Evolutionary conservation across 2,797 vertebrate species (phyloP).

Genomic region (Euthynnus affinis): DNA sequence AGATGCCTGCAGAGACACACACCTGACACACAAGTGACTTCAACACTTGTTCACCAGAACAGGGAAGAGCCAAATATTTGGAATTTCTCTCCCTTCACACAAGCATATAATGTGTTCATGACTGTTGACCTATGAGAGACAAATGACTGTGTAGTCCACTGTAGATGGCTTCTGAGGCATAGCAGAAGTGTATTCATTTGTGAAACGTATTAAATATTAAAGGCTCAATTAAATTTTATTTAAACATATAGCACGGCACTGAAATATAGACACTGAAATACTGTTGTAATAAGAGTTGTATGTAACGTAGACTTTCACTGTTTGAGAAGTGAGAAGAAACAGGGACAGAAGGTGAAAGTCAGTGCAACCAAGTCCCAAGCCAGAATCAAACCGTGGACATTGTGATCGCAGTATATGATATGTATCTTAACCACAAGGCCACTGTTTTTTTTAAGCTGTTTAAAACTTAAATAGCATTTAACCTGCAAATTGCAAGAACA

Average conservation of each 20-base stretch:
- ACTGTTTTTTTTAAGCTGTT: constrained; percentile 6
- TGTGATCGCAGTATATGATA: not conserved
- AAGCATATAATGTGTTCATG: constrained; percentile 34
- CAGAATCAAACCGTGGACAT: no score
- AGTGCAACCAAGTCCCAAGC: not conserved
- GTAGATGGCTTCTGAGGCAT: not conserved
- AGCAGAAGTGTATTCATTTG: constrained; percentile 3
- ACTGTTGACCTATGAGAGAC: constrained; percentile 38
- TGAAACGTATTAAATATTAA: not conserved
- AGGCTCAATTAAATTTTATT: not conserved
- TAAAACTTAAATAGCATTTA: not conserved
- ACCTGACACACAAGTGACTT: constrained; percentile 72
- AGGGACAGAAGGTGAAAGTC: not conserved
- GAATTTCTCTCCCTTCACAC: constrained; percentile 45
- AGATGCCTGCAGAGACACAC: constrained; percentile 60
- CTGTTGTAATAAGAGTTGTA: not conserved
- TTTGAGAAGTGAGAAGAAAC: not conserved
- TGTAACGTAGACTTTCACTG: not conserved
- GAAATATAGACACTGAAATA: not conserved
- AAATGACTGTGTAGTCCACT: constrained; percentile 14
- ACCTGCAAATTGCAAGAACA: constrained; percentile 15
- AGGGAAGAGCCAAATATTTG: constrained; percentile 63
- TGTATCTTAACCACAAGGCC: not conserved
- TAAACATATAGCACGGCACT: not conserved
- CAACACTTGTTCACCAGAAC: constrained; percentile 63